These are phyloP conservation scores for Ichneumon xanthorius DNA, from an alignment of 2,888 invertebrate genomes.

Conservation along the genomic window DNA sequence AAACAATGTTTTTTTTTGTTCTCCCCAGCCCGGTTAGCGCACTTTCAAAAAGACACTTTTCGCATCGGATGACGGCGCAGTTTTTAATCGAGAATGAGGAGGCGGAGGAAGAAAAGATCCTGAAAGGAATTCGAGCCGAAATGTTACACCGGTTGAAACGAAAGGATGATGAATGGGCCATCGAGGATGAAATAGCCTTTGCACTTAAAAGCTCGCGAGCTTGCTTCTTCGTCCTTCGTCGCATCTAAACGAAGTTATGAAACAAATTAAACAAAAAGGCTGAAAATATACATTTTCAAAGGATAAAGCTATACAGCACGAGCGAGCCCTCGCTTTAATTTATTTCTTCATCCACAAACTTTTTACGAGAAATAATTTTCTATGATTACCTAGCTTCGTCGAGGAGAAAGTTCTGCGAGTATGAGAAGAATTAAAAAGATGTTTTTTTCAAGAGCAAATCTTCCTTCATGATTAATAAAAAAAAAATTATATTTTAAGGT, in stretches of 20 bases:
- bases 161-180: background rate
- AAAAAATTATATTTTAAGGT: too few relatives aligned
- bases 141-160: background rate
- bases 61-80: conserved; percentile 15
- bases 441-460: too few relatives aligned
- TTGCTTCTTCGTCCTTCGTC: background rate
- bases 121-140: background rate
- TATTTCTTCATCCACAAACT: too few relatives aligned
- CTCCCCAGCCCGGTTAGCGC: conserved; percentile 11
- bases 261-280: background rate
- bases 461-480: too few relatives aligned
- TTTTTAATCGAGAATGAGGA: background rate
- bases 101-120: background rate
- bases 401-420: too few relatives aligned
- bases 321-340: too few relatives aligned
- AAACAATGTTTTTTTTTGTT: conserved; percentile 11
- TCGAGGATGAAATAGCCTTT: background rate
- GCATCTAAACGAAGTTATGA: background rate
- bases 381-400: too few relatives aligned
- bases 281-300: too few relatives aligned
- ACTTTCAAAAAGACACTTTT: conserved; percentile 23
- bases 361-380: too few relatives aligned
- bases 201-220: background rate
- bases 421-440: too few relatives aligned
- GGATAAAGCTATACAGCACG: too few relatives aligned